These are phyloP conservation scores for Nerophis ophidion DNA, from an alignment of 2,113 vertebrate species.

Conservation along the genomic window DNA sequence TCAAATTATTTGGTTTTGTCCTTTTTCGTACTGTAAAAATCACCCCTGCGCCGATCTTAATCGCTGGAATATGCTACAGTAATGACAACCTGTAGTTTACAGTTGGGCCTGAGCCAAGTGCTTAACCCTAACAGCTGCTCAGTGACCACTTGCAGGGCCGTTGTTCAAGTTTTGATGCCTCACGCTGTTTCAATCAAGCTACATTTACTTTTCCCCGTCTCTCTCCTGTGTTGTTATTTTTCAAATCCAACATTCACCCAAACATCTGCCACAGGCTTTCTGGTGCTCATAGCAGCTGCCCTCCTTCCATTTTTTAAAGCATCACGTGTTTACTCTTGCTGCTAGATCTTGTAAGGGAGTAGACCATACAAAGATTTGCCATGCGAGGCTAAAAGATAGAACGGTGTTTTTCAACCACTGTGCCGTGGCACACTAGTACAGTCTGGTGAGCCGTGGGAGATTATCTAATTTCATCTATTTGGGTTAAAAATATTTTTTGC, in stretches of 20 bases:
- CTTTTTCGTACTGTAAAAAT: slow-evolving; percentile 33
- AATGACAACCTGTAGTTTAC: slow-evolving; percentile 28
- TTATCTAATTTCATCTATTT: too few relatives aligned
- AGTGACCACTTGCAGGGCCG: slow-evolving; percentile 16
- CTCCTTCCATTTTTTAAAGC: slow-evolving; percentile 9
- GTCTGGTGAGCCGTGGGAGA: too few relatives aligned
- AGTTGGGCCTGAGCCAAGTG: slow-evolving; percentile 24
- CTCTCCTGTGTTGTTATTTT: neutral
- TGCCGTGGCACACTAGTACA: too few relatives aligned
- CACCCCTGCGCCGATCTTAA: slow-evolving; percentile 44
- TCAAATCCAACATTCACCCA: slow-evolving; percentile 4
- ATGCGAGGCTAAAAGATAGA: neutral
- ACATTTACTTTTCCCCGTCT: neutral
- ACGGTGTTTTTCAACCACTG: too few relatives aligned
- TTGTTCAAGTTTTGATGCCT: neutral
- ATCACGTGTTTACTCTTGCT: neutral
- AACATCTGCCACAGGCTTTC: slow-evolving; percentile 7
- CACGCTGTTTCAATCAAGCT: neutral
- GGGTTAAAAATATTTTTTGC: too few relatives aligned
- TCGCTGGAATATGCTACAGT: slow-evolving; percentile 36
- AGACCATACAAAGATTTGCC: neutral
- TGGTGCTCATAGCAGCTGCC: slow-evolving; percentile 3
- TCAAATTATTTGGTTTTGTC: slow-evolving; percentile 40
- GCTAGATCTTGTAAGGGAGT: neutral
- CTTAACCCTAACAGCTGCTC: slow-evolving; percentile 24